Evolutionary conservation across 2,888 invertebrate species (phyloP), one percentile per base, ranked within the genome.

Genomic region (Colletes collaris): DNA sequence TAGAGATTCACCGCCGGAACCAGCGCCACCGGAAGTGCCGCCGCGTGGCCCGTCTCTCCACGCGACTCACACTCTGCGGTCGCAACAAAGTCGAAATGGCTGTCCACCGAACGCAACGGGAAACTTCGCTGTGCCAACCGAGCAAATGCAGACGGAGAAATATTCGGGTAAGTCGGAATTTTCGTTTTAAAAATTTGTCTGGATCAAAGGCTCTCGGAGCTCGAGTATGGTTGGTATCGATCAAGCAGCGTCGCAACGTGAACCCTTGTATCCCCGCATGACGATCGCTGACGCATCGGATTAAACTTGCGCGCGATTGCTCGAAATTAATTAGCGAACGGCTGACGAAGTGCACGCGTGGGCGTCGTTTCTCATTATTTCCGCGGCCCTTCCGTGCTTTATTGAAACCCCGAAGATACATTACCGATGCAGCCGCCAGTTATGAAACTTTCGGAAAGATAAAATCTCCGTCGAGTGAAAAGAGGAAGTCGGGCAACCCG

Each of bases 21-120:
- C 97, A 2, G 97, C 97, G 65, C 97, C 97, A 6, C 97, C 97
- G 2, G 97, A 97, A 93, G 96, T 97, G 66, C 97, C 97, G 50
- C 97, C 97, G n/a, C 94, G 97, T 56, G 97, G 97, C 1, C 97
- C 97, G 16, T 97, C 97, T 64, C 94, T 97, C 77, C 96, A 97
- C 91, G 93, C 94, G 49, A 92, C 94, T 67, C 91, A 90, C 59
- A 94, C 94, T 8, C 89, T 94, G 72, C 95, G 95, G 82, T 94
- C 95, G n/a, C 92, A 94, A 93, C 91, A 90, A 80, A 90, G 86
- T 67, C 91, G 89, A 70, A 90, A 91, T 27, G 91, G 91, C 65
- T 90, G 90, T 52, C 89, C 89, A 50, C 90, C 90, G 37, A 89
- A 89, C 60, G 80, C 85, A 27, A 75, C 87, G 13, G 86, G 94